Evolutionary conservation across 2,113 vertebrate genomes (phyloP), one percentile per base, ranked within the genome.

Genomic region (Grantiella picta): DNA sequence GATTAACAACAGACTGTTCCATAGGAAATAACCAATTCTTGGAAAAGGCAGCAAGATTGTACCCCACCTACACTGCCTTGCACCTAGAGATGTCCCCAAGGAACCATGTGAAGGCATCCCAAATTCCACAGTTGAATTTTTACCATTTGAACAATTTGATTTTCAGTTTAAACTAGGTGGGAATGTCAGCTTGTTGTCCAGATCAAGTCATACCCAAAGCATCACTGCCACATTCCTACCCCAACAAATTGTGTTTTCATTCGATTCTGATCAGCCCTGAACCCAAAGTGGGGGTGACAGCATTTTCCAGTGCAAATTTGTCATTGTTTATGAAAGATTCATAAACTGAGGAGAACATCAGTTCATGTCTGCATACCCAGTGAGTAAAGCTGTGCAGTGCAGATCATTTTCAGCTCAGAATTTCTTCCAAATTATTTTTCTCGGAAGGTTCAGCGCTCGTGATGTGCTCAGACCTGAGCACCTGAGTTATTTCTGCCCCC

Each of bases 251-350:
- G 28, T 9, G 35, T 47, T 84, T 71, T 44, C 66, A 14, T 47
- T 57, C 54, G 36, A 22, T 35, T 20, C 21, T 20, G 49, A 91
- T 50, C 89, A 84, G 3, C 92, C 25, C 42, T 2, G 33, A 68
- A 36, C 86, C 69, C 90, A 70, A 77, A 93, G 63, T 13, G 73
- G 82, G 61, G 81, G 33, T 77, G 89, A 69, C 25, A 38, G 84
- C 68, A 6, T 54, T 57, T 87, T 16, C 91, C 77, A 31, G 33
- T 10, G 47, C 90, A 63, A 42, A 91, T 86, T 52, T 63, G 73
- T 88, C 66, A 54, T n/a, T 68, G 89, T 82, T 91, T 92, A 59
- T 76, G 88, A 91, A 94, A 76, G 93, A 92, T 92, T 90, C 88
- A 82, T 78, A 57, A 92, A 90, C 47, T 25, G 29, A 63, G 47